phyloP scores from a whole-genome alignment of 2,113 vertebrate species.

The Caloenas nicobarica region DNA sequence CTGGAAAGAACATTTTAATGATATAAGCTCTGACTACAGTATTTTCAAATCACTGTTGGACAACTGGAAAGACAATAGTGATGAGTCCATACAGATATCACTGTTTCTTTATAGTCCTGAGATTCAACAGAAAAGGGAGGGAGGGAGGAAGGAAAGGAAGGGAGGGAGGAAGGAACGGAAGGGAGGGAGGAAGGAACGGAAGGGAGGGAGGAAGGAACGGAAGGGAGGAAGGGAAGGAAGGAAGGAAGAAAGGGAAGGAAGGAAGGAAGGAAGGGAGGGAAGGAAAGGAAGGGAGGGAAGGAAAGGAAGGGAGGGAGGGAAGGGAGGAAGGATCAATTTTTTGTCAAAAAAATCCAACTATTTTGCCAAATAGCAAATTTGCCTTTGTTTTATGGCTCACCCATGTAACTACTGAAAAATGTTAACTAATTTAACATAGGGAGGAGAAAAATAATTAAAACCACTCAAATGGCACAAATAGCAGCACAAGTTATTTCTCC shows the following conservation, averaged over 20 bases:
- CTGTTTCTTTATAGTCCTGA: too few species aligned
- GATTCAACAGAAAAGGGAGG: too few species aligned
- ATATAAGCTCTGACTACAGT: not conserved
- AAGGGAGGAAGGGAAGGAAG: not conserved
- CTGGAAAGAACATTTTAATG: not conserved
- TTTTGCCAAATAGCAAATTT: not conserved
- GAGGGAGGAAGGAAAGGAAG: not conserved
- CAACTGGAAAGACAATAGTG: not conserved
- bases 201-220: not conserved
- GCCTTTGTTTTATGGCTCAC: not conserved
- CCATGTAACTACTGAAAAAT: not conserved
- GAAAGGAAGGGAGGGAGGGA: not conserved
- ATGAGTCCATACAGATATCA: not conserved
- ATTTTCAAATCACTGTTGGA: not conserved
- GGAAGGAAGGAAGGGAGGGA: not conserved
- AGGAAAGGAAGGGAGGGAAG: not conserved
- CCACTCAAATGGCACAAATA: not conserved
- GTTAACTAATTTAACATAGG: not conserved
- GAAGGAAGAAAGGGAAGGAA: not conserved
- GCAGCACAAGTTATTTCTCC: not conserved
- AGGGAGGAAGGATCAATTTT: not conserved
- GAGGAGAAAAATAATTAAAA: not conserved
- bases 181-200: not conserved
- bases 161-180: not conserved
- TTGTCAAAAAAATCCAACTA: not conserved